phyloP scores from a whole-genome alignment of 35 echinoderm and acorn worm species.

The Holothuria glaberrima region DNA sequence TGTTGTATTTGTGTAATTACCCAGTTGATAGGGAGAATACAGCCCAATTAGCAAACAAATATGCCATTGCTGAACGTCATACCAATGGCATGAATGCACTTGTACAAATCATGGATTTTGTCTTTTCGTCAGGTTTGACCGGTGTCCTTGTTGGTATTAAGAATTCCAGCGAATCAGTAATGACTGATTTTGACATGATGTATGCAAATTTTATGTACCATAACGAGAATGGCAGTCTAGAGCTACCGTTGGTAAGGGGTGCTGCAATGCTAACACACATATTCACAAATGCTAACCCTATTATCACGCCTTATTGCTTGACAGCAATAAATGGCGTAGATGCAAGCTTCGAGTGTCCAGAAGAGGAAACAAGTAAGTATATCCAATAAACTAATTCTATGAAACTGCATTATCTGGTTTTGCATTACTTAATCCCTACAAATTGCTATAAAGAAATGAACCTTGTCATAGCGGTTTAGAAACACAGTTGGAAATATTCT shows the following conservation, averaged over 20 bases:
- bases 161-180: constrained; percentile 59
- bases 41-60: too few relatives aligned
- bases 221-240: constrained; percentile 64
- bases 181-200: constrained; percentile 89
- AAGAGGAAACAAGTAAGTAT: constrained; percentile 67
- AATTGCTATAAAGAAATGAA: too few relatives aligned
- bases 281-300: constrained; percentile 75
- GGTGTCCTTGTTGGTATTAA: constrained; percentile 74
- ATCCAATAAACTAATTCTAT: neutral
- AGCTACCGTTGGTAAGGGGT: constrained; percentile 84
- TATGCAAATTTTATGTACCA: constrained; percentile 87
- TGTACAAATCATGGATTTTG: too few relatives aligned
- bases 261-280: constrained; percentile 76
- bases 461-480: too few relatives aligned
- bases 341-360: constrained; percentile 64
- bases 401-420: too few relatives aligned
- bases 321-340: constrained; percentile 66
- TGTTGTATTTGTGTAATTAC: too few relatives aligned
- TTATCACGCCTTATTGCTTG: constrained; percentile 80
- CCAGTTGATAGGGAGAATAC: too few relatives aligned
- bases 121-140: constrained; percentile 16
- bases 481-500: too few relatives aligned
- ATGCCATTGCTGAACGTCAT: too few relatives aligned
- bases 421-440: too few relatives aligned
- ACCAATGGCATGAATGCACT: too few relatives aligned